Evolutionary conservation across 2,888 invertebrate species (phyloP).

Genomic region (Lumbricus terrestris): DNA sequence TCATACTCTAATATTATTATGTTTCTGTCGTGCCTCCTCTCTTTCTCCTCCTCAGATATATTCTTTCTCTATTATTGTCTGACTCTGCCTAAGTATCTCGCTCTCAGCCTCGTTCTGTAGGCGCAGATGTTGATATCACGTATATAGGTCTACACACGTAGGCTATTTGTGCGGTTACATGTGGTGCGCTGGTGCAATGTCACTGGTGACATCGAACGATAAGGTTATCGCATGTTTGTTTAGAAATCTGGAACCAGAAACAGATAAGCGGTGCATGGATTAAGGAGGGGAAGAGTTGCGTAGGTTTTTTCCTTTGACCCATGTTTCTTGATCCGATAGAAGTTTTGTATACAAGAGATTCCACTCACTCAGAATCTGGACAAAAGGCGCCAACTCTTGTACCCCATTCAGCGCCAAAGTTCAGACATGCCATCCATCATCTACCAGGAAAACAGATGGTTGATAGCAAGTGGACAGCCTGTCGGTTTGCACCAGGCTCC

Average conservation of each 20-base stretch:
- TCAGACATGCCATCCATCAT: background rate
- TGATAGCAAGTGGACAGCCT: background rate
- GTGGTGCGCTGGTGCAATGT: too few species aligned
- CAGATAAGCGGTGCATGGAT: background rate
- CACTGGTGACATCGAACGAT: background rate
- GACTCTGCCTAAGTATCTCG: background rate
- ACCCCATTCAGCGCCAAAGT: background rate
- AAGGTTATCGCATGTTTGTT: background rate
- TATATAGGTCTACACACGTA: too few species aligned
- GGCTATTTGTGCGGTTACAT: background rate
- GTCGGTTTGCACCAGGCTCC: background rate
- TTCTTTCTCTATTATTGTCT: background rate
- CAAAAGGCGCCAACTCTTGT: background rate
- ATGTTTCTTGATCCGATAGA: background rate
- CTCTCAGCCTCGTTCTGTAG: background rate
- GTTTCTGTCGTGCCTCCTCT: background rate
- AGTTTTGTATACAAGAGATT: background rate
- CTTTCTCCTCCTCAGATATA: background rate
- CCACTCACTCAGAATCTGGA: background rate
- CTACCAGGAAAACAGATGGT: background rate
- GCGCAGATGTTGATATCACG: background rate
- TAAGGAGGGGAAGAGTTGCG: background rate
- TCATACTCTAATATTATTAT: too few species aligned
- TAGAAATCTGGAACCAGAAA: background rate
- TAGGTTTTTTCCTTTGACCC: background rate